Evolutionary conservation across 2,888 invertebrate genomes (phyloP), one percentile per base, ranked within the genome.

Genomic region (Polia nebulosa): DNA sequence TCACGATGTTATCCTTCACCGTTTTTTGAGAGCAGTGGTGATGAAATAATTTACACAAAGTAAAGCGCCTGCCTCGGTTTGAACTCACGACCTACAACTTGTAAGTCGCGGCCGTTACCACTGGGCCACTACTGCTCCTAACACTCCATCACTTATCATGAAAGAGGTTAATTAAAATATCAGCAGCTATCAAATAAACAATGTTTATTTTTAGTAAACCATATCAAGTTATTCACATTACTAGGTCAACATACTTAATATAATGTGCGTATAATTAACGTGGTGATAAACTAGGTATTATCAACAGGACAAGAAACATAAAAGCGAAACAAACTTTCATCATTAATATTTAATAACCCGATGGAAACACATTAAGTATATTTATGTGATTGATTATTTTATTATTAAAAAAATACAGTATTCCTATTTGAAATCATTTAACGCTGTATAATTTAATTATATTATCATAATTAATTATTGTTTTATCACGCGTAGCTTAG

Each of bases 231-330:
- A 29, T 8, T 0, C 20, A 44, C 29, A n/a, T 66, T 39, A 59
- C 22, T 76, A 44, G n/a, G 72, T 65, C 63, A 60, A 60, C 9
- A 9, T 44, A 47, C 57, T n/a, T n/a, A n/a, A n/a, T n/a, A n/a
- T n/a, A n/a, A n/a, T n/a, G n/a, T n/a, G n/a, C n/a, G n/a, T n/a
- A n/a, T n/a, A n/a, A n/a, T n/a, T n/a, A n/a, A n/a, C n/a, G n/a
- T n/a, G n/a, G n/a, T n/a, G n/a, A n/a, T n/a, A n/a, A n/a, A 41
- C 22, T 44, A 44, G 20, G 20, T 0, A 41, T 13, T 3, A 59
- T 20, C 29, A 49, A 67, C 56, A 53, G 2, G 15, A 27, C 13
- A 55, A 36, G 13, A 45, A 34, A 51, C 7, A n/a, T 3, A 15
- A 3, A 45, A 59, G 45, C 39, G 3, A 32, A 58, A 55, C 15